These are phyloP conservation scores for Perca flavescens DNA, from an alignment of 2,113 vertebrate genomes.

Conservation along the genomic window DNA sequence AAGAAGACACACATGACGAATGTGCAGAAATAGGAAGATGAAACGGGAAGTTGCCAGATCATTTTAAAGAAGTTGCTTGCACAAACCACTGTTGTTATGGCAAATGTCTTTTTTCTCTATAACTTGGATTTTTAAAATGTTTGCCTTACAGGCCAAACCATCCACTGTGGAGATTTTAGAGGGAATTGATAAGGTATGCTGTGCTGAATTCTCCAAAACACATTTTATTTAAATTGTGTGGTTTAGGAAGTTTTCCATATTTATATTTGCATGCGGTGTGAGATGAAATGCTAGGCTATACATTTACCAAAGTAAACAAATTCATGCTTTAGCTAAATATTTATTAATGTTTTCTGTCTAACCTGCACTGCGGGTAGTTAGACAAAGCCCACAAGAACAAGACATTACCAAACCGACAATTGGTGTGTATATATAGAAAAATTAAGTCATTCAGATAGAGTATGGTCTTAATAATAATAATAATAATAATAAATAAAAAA, in stretches of 20 bases:
- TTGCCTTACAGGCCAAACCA: slow-evolving; percentile 89
- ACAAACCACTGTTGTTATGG: slow-evolving; percentile 20
- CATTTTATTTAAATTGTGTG: neutral
- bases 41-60: slow-evolving; percentile 36
- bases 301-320: neutral
- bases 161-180: slow-evolving; percentile 96
- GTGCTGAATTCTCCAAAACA: neutral
- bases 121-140: slow-evolving; percentile 8
- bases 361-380: neutral
- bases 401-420: neutral
- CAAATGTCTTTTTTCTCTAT: neutral
- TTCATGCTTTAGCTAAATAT: neutral
- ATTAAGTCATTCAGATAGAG: neutral
- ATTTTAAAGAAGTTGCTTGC: neutral
- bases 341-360: neutral
- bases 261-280: neutral
- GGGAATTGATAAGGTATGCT: slow-evolving; percentile 95
- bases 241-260: neutral
- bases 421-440: neutral
- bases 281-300: neutral
- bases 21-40: slow-evolving; percentile 16
- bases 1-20: neutral
- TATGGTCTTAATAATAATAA: neutral
- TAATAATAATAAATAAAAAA: no score
- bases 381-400: neutral